Conservation (phyloP, 2,888 invertebrate genomes). For the Laspeyria flexula region DNA sequence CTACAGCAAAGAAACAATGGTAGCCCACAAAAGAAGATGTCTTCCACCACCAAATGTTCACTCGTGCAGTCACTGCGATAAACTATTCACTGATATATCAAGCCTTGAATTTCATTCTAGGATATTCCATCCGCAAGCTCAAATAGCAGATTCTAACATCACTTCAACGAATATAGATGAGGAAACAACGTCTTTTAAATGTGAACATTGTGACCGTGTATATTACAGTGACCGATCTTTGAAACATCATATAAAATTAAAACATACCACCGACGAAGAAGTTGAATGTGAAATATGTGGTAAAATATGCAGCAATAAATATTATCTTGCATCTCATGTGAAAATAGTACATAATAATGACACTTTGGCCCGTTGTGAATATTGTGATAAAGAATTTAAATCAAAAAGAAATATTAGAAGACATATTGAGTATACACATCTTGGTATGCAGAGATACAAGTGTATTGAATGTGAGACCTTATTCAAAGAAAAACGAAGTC, state of each 20-base stretch:
- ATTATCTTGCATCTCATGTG: slow-evolving; percentile 70
- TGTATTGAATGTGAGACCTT: slow-evolving; percentile 74
- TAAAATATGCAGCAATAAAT: slow-evolving; percentile 71
- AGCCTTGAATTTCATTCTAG: slow-evolving; percentile 70
- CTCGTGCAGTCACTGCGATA: slow-evolving; percentile 68
- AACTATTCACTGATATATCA: slow-evolving; percentile 68
- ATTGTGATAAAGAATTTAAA: slow-evolving; percentile 73
- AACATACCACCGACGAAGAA: slow-evolving; percentile 65
- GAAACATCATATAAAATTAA: slow-evolving; percentile 72
- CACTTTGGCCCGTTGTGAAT: slow-evolving; percentile 69
- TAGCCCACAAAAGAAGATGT: slow-evolving; percentile 63
- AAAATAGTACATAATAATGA: slow-evolving; percentile 69
- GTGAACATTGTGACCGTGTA: slow-evolving; percentile 60
- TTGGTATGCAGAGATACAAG: slow-evolving; percentile 71
- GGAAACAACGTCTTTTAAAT: slow-evolving; percentile 54
- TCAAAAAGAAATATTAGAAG: slow-evolving; percentile 71
- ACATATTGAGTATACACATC: slow-evolving; percentile 73
- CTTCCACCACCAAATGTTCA: slow-evolving; percentile 64
- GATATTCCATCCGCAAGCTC: slow-evolving; percentile 73
- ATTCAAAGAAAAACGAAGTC: slow-evolving; percentile 74
- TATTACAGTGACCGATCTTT: slow-evolving; percentile 72
- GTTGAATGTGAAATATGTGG: slow-evolving; percentile 65
- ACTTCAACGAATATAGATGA: slow-evolving; percentile 59
- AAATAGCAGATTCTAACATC: slow-evolving; percentile 64
- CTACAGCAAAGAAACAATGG: slow-evolving; percentile 61